Percentiles rank a stretch among this genome's conserved stretches.
Conservation (phyloP, 2,888 invertebrate genomes). For the Catocala sponsa region DNA sequence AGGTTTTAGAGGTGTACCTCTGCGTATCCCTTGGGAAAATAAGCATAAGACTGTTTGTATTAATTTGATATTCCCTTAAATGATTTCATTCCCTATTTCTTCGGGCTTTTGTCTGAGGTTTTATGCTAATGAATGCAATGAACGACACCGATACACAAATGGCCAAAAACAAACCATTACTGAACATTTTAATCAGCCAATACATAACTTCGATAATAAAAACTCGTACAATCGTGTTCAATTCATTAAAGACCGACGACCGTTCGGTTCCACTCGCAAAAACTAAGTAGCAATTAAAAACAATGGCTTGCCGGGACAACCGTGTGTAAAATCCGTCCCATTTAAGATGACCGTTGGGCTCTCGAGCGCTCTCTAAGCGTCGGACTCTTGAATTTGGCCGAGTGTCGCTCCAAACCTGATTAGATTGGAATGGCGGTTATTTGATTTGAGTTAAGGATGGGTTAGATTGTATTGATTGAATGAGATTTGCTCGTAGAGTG, state of each 20-base stretch:
- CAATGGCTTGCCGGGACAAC: conserved; percentile 67
- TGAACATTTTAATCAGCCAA: conserved; percentile 41
- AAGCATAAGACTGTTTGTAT: too few species aligned
- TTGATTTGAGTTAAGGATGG: conserved; percentile 74
- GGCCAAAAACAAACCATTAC: conserved; percentile 26
- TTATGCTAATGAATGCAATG: neutral
- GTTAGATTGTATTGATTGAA: conserved; percentile 53
- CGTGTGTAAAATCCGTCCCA: conserved; percentile 50
- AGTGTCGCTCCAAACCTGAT: conserved; percentile 69
- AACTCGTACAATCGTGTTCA: conserved; percentile 45
- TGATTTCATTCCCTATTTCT: too few species aligned
- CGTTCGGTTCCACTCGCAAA: conserved; percentile 54
- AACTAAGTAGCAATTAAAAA: conserved; percentile 78
- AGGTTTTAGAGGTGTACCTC: too few species aligned
- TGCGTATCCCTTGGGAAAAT: too few species aligned
- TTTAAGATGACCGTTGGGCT: conserved; percentile 57
- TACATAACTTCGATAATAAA: conserved; percentile 39
- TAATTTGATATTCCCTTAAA: too few species aligned
- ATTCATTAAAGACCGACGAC: conserved; percentile 62
- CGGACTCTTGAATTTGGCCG: conserved; percentile 68
- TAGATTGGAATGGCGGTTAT: conserved; percentile 71
- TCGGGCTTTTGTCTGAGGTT: too few species aligned
- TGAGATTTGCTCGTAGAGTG: conserved; percentile 24
- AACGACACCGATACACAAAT: conserved; percentile 5
- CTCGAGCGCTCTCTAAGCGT: conserved; percentile 59